Conservation (phyloP, 2,888 invertebrate genomes). For the Drosophila paramelanica region DNA sequence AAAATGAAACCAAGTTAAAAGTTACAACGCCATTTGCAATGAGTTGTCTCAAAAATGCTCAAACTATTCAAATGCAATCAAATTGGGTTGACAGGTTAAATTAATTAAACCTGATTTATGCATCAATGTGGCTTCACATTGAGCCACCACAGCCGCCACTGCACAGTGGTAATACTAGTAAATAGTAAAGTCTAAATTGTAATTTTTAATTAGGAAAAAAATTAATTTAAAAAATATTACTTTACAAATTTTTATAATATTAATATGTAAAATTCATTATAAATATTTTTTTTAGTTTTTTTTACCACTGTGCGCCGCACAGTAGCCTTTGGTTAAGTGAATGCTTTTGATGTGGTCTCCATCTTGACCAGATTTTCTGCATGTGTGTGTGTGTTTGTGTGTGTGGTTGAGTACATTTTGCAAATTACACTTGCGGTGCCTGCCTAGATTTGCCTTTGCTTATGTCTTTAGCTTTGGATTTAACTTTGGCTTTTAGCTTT, state of each 20-base stretch:
- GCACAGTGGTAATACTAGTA: not conserved
- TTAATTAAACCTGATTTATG: constrained; percentile 73
- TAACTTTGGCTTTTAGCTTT: constrained; percentile 14
- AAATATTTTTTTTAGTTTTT: too few relatives aligned
- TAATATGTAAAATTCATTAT: not conserved
- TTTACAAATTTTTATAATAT: not conserved
- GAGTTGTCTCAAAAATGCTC: constrained; percentile 19
- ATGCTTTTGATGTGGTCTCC: constrained; percentile 69
- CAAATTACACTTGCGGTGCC: constrained; percentile 71
- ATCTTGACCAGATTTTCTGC: constrained; percentile 58
- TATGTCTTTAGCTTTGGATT: constrained; percentile 9
- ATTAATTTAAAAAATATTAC: too few relatives aligned
- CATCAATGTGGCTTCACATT: constrained; percentile 12
- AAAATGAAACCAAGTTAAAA: constrained; percentile 20
- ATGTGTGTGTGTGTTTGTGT: constrained; percentile 21
- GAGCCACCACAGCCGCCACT: not conserved
- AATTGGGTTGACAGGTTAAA: constrained; percentile 69
- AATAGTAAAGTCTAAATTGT: too few relatives aligned
- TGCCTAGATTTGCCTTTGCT: constrained; percentile 43
- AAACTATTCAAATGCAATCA: constrained; percentile 58
- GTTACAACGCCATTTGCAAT: constrained; percentile 10
- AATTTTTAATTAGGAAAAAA: too few relatives aligned
- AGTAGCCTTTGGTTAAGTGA: constrained; percentile 17
- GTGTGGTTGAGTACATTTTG: constrained; percentile 64
- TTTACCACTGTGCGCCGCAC: not conserved